Evolutionary conservation across 2,888 invertebrate genomes (phyloP), one percentile per base, ranked within the genome.

Genomic region (Melipona bicolor): DNA sequence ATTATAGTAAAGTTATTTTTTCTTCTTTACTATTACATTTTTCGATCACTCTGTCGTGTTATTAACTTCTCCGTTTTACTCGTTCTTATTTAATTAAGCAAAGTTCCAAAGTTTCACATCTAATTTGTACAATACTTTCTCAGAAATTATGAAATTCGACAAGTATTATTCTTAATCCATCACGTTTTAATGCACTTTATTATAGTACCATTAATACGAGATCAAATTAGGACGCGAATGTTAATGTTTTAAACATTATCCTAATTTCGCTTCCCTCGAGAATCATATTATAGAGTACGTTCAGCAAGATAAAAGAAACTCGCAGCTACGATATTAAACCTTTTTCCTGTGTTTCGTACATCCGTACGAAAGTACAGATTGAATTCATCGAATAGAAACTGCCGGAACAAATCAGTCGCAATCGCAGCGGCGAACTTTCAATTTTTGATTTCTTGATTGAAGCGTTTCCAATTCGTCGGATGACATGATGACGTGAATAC

Each of bases 121-220:
- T 0, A 43, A 43, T 2, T 36, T 43, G 43, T 11, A 36, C 36
- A 36, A 1, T 36, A 43, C 11, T 43, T 43, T 43, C 43, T 43
- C 43, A 0, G 9, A 2, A 4, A 32, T 32, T 43, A 9, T 43
- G 43, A 43, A 43, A 43, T 43, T 43, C 4, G 36, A 36, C 36
- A 9, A 9, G 36, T 9, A 43, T 9, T 9, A 43, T 43, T 43
- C 9, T 43, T 9, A 43, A 43, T 9, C 32, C 32, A 32, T 0
- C 4, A 32, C 32, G 32, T 9, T 36, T 36, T 9, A 36, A 36
- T 9, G 0, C 4, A 0, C n/a, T 56, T 13, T 21, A 56, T 56
- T 13, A n/a, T 13, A 2, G n/a, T 2, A 4, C n/a, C 13, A 13
- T n/a, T 13, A 4, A n/a, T 5, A n/a, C 4, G 0, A n/a, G 13